Base-by-base conservation (phyloP, 2,888 invertebrate genomes). In the Patella depressa region DNA sequence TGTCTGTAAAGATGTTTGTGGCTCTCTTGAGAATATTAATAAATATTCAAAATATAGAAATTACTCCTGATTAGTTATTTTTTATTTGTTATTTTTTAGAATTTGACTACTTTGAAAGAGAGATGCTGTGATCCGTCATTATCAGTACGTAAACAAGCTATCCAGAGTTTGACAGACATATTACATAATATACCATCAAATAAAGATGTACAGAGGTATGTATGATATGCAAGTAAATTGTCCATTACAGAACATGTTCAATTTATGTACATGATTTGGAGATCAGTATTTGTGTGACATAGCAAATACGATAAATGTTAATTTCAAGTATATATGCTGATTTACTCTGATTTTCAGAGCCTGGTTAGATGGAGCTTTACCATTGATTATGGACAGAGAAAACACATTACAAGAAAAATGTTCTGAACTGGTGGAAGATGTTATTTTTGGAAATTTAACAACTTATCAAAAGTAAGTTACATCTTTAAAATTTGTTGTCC, bases 381-480 rank as follows among this genome's bases (percentile, higher is more conserved):
- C 94, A 2, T 91, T 93, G 76, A 92, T 94, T 73, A 92, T 93
- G 81, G 94, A 94, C 85, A 88, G 93, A 54, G 94, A 94, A 85
- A 85, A 90, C 0, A 91, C 90, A 59, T 89, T 91, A 0, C 92
- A 93, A 79, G 93, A 92, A 77, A 93, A 92, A 83, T 92, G 92
- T 78, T 83, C 92, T 72, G 91, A 92, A 82, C 88, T 90, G 29
- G 69, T 91, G 54, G 89, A 91, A 74, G 87, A 88, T 24, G 78
- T 89, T 17, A 79, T 91, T 45, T 76, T 91, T 14, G 77, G 79
- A 53, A 89, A 89, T 77, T 81, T 91, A 15, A 83, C 84, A 1
- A 82, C 84, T 0, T 74, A 80, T 19, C 79, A 81, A 75, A 85
- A 84, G 86, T 87, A 79, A 65, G 24, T 34, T 53, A 34, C 34